Base-by-base conservation (phyloP, 2,888 invertebrate genomes). In the Diarsia dahlii region DNA sequence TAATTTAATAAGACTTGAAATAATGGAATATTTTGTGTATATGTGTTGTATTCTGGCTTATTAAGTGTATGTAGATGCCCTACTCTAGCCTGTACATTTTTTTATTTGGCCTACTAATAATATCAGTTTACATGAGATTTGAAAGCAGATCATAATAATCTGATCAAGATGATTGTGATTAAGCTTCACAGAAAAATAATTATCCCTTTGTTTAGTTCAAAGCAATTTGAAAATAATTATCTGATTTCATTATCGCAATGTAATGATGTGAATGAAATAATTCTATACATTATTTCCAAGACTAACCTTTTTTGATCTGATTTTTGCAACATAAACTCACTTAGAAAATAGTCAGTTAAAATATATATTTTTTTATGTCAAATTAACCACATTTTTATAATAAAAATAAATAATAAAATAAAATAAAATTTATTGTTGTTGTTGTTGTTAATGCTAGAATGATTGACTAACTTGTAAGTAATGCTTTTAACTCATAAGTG, bases 1-100 rank as follows among this genome's bases (percentile, higher is more conserved):
- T 73, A 64, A 78, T 64, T 50, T 64, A 3, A 50, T 12, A 15
- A 28, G n/a, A 56, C 45, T 54, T 45, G 9, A 23, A 23, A 20
- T 48, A 48, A 48, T 4, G 50, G 9, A 13, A 60, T 34, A 60
- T 34, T 34, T 34, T 34, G 34, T 60, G 9, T 58, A 0, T 58
- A 2, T 34, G 60, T 58, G 39, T 39, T 39, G 39, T 39, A 39
- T 18, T 28, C 1, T 18, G 10, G 34, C 34, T 4, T 60, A 28
- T 34, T 34, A 4, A 34, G 18, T 34, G 28, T 60, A 60, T 60
- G 28, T 28, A 15, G 28, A 28, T 34, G 18, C 18, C 10, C 62
- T 62, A 34, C 18, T 34, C 20, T 34, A 10, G 20, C 10, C 10
- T 20, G 34, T 63, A 5, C 39, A 45, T 13, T 45, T 45, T n/a